Evolutionary conservation across 2,797 vertebrate species (phyloP), one percentile per base, ranked within the genome.

Genomic region (Spea hammondii): DNA sequence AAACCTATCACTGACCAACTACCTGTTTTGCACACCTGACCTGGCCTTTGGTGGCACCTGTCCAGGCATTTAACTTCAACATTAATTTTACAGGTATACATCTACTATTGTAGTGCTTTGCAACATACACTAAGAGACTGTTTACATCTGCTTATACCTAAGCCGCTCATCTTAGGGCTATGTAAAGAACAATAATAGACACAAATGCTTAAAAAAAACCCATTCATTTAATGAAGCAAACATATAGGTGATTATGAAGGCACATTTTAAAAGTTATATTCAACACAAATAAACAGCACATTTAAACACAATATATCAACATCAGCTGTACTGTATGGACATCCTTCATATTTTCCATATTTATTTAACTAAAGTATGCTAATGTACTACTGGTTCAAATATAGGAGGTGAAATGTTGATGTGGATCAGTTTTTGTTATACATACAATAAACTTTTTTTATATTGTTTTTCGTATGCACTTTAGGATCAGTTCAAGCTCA

Each of bases 321-420:
- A 84, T 85, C 65, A 84, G 65, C 82, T 80, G 82, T 70, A 70
- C 72, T 86, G 82, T 32, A 32, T 53, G 54, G 53, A 47, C 79
- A 72, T 13, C 46, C 55, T 78, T 85, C 83, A 86, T 85, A 86
- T 86, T 84, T 89, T 90, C 85, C 86, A 87, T 70, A 86, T 88
- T 88, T 89, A 83, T 85, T 67, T 83, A 81, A 79, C 84, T 85
- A 53, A 80, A 0, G 0, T 83, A 84, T 86, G 80, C 17, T 84
- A 85, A 82, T 89, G 81, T 72, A 85, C 84, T 76, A 79, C 74
- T 85, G 84, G 88, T 87, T 80, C 75, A 84, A 69, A 71, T 57
- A 72, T 84, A 78, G 80, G 82, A 84, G 86, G 86, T 79, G 81
- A 88, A 87, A 86, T 70, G 54, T 77, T 85, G 84, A 88, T 87